These are phyloP conservation scores for Hydrochoerus hydrochaeris DNA, from an alignment of 2,113 vertebrate species.

Conservation along the genomic window DNA sequence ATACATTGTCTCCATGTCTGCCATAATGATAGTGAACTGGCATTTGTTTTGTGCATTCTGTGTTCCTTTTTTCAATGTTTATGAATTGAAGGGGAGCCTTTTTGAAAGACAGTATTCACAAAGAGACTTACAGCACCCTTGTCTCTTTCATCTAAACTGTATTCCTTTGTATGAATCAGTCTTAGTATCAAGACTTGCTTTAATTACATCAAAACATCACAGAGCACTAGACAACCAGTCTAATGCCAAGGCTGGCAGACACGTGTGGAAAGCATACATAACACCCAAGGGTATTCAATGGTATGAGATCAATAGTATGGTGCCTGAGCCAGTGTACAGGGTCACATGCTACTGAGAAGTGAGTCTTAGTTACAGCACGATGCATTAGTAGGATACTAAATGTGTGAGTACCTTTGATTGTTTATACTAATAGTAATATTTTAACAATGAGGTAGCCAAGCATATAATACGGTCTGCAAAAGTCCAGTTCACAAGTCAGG, in stretches of 20 bases:
- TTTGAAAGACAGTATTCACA: neutral
- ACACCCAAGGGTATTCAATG: neutral
- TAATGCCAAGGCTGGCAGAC: neutral
- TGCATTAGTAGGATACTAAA: neutral
- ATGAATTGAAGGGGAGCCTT: neutral
- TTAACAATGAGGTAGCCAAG: neutral
- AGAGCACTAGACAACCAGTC: neutral
- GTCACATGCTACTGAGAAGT: neutral
- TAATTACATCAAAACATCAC: neutral
- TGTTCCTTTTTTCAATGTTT: neutral
- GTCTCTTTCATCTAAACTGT: neutral
- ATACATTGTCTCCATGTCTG: neutral
- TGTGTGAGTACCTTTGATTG: neutral
- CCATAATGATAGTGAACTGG: neutral
- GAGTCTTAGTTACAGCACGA: neutral
- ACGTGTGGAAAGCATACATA: neutral
- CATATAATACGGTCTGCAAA: neutral
- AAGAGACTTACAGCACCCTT: neutral
- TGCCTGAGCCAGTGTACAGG: neutral
- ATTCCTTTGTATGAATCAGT: neutral
- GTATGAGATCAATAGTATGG: neutral
- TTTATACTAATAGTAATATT: neutral
- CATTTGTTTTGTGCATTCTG: neutral
- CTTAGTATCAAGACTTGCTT: neutral
- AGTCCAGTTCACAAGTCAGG: neutral